These are phyloP conservation scores for Notothenia coriiceps DNA, from an alignment of 2,113 vertebrate genomes.

Conservation along the genomic window DNA sequence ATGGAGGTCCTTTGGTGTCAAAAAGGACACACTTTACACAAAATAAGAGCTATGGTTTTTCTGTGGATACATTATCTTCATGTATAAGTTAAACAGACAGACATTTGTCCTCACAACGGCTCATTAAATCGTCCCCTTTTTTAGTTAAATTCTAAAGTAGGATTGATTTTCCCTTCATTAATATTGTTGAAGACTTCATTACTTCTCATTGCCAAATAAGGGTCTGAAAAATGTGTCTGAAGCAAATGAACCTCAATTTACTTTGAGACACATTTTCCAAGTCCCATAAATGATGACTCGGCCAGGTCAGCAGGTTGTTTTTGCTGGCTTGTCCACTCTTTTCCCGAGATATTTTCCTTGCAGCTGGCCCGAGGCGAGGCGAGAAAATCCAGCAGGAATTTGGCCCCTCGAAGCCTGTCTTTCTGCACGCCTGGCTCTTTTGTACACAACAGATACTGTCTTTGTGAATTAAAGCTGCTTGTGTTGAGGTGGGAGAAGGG, in stretches of 20 bases:
- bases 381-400: slow-evolving; percentile 83
- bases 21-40: not conserved
- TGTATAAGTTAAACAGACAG: not conserved
- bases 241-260: slow-evolving; percentile 63
- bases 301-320: slow-evolving; percentile 80
- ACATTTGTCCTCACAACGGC: not conserved
- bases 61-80: not conserved
- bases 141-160: not conserved
- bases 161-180: slow-evolving; percentile 35
- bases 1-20: not conserved
- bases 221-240: slow-evolving; percentile 56
- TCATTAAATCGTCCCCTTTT: not conserved
- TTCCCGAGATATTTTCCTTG: slow-evolving; percentile 79
- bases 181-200: slow-evolving; percentile 23
- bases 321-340: slow-evolving; percentile 77
- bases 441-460: slow-evolving; percentile 82
- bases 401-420: slow-evolving; percentile 77
- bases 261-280: slow-evolving; percentile 74
- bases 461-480: slow-evolving; percentile 81
- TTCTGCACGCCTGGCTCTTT: slow-evolving; percentile 76
- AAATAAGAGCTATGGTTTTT: not conserved
- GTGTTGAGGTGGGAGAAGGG: slow-evolving; percentile 70
- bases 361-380: slow-evolving; percentile 79
- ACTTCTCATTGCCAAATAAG: slow-evolving; percentile 35
- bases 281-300: slow-evolving; percentile 75